A percentile compares a stretch with the other conserved stretches of the same genome.
These are phyloP conservation scores for Capreolus pygargus DNA, from an alignment of 2,113 vertebrate species.

Conservation along the genomic window DNA sequence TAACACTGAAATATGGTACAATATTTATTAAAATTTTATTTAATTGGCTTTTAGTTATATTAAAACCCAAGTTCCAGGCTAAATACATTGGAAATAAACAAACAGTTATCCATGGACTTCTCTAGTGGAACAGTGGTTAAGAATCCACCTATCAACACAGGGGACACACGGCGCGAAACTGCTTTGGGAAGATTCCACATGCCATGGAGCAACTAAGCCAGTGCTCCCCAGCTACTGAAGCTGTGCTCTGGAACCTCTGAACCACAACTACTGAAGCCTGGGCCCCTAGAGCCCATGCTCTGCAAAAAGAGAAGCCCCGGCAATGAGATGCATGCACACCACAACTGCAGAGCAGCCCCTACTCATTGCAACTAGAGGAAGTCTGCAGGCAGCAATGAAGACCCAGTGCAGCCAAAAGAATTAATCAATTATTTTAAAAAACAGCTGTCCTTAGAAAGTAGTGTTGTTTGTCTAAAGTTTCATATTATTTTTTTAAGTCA, in stretches of 20 bases:
- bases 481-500: background rate
- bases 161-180: accelerated
- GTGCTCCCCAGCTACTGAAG: background rate
- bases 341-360: background rate
- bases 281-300: background rate
- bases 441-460: background rate
- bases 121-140: background rate
- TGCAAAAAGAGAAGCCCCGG: background rate
- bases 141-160: background rate
- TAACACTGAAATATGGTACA: background rate
- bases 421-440: background rate
- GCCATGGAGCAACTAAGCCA: background rate
- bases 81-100: background rate
- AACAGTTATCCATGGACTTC: background rate
- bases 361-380: background rate
- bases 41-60: background rate
- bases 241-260: background rate
- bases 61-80: background rate
- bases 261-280: background rate
- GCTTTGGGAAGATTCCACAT: background rate
- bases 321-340: background rate
- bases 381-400: background rate
- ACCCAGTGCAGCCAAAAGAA: background rate
- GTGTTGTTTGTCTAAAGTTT: background rate
- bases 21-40: background rate